Percentiles rank a stretch among this genome's conserved stretches.
Evolutionary conservation across 1,140 invertebrate genomes (phyloP).

Genomic region (Orius laevigatus): DNA sequence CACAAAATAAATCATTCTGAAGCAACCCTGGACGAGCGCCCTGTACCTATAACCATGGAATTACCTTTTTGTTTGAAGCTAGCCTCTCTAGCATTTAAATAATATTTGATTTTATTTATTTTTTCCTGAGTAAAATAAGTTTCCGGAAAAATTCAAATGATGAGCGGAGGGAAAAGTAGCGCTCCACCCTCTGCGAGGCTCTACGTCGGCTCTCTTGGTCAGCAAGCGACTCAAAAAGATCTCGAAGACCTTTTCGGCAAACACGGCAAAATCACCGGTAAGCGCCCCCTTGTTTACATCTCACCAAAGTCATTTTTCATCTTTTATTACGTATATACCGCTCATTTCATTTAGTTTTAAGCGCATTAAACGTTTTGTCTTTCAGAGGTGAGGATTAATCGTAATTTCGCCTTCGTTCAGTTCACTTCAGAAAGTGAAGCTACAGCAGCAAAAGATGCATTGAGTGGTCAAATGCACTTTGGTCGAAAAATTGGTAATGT

Average conservation of each 20-base stretch:
- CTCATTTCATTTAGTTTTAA: background rate
- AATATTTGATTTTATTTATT: no score
- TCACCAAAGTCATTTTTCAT: background rate
- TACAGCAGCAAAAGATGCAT: slow-evolving; percentile 48
- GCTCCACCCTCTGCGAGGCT: background rate
- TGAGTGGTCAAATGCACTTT: slow-evolving; percentile 49
- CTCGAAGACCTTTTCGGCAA: slow-evolving; percentile 50
- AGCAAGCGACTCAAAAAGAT: slow-evolving; percentile 13
- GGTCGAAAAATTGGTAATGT: slow-evolving; percentile 40
- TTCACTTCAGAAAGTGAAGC: slow-evolving; percentile 58
- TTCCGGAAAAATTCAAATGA: no score
- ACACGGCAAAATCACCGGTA: slow-evolving; percentile 43
- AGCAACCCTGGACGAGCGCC: no score
- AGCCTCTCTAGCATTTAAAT: no score
- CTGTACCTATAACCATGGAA: no score
- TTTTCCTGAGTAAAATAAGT: no score
- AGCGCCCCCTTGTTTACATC: slow-evolving; percentile 5
- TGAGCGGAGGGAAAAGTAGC: no score
- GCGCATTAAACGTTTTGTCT: slow-evolving; percentile 22
- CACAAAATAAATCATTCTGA: no score
- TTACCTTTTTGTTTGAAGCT: no score
- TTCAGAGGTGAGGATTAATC: slow-evolving; percentile 50
- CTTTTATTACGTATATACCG: slow-evolving; percentile 2
- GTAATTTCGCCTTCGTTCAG: slow-evolving; percentile 73
- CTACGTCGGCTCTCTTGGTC: slow-evolving; percentile 15